Conservation (phyloP, 2,888 invertebrate genomes). For the Acanthoscelides obtectus region DNA sequence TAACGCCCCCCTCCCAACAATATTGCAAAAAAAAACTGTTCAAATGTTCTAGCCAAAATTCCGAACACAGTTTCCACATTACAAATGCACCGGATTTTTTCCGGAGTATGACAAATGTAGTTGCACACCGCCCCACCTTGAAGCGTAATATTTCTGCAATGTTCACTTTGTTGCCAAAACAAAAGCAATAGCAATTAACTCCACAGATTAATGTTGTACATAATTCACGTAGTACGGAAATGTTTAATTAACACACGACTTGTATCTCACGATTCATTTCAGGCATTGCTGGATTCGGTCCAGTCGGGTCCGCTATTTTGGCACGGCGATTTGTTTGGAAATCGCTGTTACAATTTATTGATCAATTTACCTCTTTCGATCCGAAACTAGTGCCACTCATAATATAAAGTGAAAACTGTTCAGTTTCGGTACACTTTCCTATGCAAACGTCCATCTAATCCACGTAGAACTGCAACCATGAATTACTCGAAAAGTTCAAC, state of each 20-base stretch:
- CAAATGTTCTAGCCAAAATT: no score
- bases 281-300: background rate
- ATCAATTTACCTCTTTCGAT: background rate
- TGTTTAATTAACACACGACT: background rate
- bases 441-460: no score
- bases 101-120: background rate
- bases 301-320: background rate
- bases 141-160: background rate
- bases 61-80: no score
- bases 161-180: background rate
- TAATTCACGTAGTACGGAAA: background rate
- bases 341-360: background rate
- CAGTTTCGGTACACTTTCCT: no score
- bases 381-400: background rate
- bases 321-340: background rate
- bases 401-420: background rate
- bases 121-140: background rate
- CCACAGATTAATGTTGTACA: background rate
- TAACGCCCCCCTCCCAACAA: no score
- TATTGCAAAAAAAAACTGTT: no score
- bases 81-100: no score
- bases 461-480: no score
- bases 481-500: no score
- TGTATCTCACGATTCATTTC: background rate
- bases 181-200: background rate